These are phyloP conservation scores for Ceriagrion tenellum DNA, from an alignment of 2,888 invertebrate species.

Conservation along the genomic window DNA sequence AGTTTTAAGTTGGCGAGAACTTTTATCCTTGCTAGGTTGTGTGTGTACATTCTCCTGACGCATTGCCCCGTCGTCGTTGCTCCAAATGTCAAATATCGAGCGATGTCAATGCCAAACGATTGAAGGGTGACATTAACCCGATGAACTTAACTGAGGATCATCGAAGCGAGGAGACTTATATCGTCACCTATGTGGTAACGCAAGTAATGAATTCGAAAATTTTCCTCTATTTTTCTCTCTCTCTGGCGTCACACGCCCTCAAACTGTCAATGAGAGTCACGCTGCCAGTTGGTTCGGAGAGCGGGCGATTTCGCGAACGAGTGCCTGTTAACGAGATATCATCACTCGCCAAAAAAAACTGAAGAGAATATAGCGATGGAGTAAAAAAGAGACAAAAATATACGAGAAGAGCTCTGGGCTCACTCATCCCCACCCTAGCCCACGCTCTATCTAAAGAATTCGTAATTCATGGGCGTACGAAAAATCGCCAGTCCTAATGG, in stretches of 20 bases:
- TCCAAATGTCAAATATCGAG: neutral
- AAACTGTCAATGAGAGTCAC: slow-evolving; percentile 16
- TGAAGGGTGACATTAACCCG: neutral
- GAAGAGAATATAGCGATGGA: neutral
- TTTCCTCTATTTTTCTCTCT: neutral
- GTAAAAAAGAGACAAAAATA: neutral
- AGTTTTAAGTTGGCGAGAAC: no score
- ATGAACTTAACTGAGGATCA: neutral
- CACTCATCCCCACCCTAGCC: neutral
- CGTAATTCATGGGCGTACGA: slow-evolving; percentile 20
- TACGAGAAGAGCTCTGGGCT: neutral
- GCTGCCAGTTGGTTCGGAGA: neutral
- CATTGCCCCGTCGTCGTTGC: neutral
- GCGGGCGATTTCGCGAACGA: neutral
- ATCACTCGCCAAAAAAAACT: neutral
- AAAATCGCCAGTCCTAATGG: neutral
- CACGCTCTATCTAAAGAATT: neutral
- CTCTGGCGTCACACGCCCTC: neutral
- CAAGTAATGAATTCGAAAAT: neutral
- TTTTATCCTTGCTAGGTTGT: no score
- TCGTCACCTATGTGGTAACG: neutral
- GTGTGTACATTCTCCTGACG: no score
- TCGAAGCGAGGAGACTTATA: neutral
- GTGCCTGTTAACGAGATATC: neutral
- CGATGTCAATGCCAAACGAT: neutral